Evolutionary conservation across 2,797 vertebrate species (phyloP).

Genomic region (Scolopax rusticola): DNA sequence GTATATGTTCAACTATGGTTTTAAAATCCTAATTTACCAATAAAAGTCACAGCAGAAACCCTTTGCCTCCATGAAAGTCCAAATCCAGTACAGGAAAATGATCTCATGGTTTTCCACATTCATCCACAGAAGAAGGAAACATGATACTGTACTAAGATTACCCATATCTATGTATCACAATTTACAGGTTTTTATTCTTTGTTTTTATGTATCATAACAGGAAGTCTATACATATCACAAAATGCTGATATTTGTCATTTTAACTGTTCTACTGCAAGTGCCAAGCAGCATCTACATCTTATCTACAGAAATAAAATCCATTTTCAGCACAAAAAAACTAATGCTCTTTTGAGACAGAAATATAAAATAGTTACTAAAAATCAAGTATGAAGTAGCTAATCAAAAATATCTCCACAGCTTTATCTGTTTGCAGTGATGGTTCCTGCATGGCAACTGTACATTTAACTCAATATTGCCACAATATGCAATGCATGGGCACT

Average conservation of each 20-base stretch:
- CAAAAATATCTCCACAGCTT: neutral
- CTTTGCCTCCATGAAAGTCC: neutral
- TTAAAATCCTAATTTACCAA: neutral
- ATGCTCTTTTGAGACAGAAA: neutral
- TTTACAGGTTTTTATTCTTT: neutral
- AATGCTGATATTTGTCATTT: neutral
- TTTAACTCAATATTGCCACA: neutral
- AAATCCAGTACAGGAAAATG: neutral
- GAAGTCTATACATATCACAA: neutral
- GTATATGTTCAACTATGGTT: neutral
- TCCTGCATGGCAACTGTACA: neutral
- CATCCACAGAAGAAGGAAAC: neutral
- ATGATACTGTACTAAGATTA: neutral
- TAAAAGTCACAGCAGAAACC: neutral
- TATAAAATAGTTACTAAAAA: neutral
- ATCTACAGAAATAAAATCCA: neutral
- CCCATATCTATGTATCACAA: neutral
- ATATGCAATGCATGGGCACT: fast-evolving
- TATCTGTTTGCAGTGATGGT: neutral
- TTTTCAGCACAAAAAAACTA: fast-evolving
- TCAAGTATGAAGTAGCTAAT: neutral
- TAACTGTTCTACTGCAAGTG: neutral
- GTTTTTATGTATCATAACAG: neutral
- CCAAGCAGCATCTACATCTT: neutral
- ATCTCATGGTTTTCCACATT: neutral